Conservation (phyloP, 1,140 invertebrate species). For the Pogonomyrmex barbatus region DNA sequence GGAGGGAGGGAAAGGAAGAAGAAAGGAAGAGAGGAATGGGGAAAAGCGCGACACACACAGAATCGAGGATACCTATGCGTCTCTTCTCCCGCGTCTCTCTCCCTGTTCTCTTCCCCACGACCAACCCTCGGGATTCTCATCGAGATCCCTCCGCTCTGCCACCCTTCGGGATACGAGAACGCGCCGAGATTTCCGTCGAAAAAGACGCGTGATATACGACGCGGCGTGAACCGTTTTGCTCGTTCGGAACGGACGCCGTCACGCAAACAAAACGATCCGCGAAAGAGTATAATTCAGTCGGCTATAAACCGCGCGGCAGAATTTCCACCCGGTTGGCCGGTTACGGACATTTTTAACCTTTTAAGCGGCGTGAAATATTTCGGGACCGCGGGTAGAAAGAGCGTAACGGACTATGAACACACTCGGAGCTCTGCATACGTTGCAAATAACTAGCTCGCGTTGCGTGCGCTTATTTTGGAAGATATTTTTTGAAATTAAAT, state of each 20-base stretch:
- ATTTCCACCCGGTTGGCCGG: conserved; percentile 43
- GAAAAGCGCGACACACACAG: conserved; percentile 46
- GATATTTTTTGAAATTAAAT: conserved; percentile 40
- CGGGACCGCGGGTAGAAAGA: background rate
- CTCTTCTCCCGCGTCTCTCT: background rate
- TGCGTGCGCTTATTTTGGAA: background rate
- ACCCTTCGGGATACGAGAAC: conserved; percentile 34
- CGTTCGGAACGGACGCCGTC: conserved; percentile 50
- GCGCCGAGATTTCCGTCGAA: conserved; percentile 50
- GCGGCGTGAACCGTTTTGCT: conserved; percentile 48
- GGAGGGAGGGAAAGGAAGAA: background rate
- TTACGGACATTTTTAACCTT: conserved; percentile 55
- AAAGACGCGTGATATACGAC: conserved; percentile 59
- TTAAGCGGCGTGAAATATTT: conserved; percentile 60
- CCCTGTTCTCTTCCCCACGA: background rate
- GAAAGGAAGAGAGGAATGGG: conserved; percentile 22
- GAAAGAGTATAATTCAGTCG: conserved; percentile 61
- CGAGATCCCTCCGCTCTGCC: conserved; percentile 11
- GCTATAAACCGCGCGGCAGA: conserved; percentile 54
- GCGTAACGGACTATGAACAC: background rate
- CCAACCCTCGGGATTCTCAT: conserved; percentile 59
- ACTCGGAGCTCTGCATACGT: background rate
- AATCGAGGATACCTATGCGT: conserved; percentile 50
- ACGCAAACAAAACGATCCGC: conserved; percentile 60
- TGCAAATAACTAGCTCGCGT: conserved; percentile 1